A percentile compares a stretch with the other conserved stretches of the same genome.
Evolutionary conservation across 2,888 invertebrate species (phyloP).

Genomic region (Agonum fuliginosum): DNA sequence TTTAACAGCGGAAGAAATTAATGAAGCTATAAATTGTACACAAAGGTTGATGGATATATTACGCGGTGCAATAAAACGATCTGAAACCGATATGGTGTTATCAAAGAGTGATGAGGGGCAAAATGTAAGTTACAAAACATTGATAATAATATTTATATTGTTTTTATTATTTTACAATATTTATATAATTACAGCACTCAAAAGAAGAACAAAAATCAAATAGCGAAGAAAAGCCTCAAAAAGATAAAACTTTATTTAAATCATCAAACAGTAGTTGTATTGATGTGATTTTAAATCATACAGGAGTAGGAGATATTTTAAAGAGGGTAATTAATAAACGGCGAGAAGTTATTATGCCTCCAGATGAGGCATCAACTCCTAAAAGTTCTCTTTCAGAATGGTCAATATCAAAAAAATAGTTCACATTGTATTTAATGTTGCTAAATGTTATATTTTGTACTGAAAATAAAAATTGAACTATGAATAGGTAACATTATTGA

Average conservation of each 20-base stretch:
- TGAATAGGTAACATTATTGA: slow-evolving; percentile 15
- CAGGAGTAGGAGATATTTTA: slow-evolving; percentile 71
- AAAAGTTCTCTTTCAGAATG: slow-evolving; percentile 71
- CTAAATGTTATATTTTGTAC: slow-evolving; percentile 58
- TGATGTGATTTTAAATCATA: slow-evolving; percentile 69
- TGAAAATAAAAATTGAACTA: slow-evolving; percentile 43
- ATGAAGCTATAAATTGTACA: slow-evolving; percentile 70
- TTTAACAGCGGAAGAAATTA: slow-evolving; percentile 69
- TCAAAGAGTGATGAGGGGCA: slow-evolving; percentile 64
- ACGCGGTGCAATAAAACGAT: slow-evolving; percentile 69
- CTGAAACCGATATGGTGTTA: slow-evolving; percentile 46
- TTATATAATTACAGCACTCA: slow-evolving; percentile 21
- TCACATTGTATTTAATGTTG: slow-evolving; percentile 25
- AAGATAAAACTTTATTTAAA: slow-evolving; percentile 50
- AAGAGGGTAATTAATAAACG: slow-evolving; percentile 71
- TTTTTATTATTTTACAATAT: not conserved
- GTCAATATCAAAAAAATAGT: slow-evolving; percentile 62
- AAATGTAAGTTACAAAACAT: slow-evolving; percentile 39
- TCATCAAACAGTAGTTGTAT: slow-evolving; percentile 71
- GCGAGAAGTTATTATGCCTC: slow-evolving; percentile 68
- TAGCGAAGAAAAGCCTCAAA: slow-evolving; percentile 32
- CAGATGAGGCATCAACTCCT: slow-evolving; percentile 65
- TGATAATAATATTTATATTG: not conserved
- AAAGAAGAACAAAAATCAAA: slow-evolving; percentile 44
- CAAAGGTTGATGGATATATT: slow-evolving; percentile 71